Base-by-base conservation (phyloP, 2,888 invertebrate species). In the Lycocerus yunnanus region DNA sequence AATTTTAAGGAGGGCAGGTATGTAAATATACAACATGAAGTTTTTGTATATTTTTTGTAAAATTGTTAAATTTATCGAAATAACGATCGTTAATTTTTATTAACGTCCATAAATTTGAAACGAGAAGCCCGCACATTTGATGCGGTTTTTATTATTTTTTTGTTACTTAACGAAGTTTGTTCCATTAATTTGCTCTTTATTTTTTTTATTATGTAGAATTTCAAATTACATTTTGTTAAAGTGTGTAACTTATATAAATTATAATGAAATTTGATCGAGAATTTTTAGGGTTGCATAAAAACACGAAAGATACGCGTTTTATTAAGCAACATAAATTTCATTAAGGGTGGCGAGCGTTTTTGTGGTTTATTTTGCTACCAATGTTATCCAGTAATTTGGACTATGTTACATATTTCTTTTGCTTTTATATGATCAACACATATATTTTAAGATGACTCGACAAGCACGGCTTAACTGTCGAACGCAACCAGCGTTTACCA, bases 281-380 rank as follows among this genome's bases (percentile, higher is more conserved):
- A 69, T 75, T 75, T 59, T 66, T 43, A 43, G n/a, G 71, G 72
- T 58, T 72, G 66, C 66, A 67, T 72, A 72, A 69, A 71, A 75
- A 75, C 69, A 66, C 43, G 66, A n/a, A 60, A 63, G 59, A 60
- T 63, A 60, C 16, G 66, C 72, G 72, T 72, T 75, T 75, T 75
- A 75, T 75, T 75, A 75, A 75, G 69, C 67, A 60, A 69, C 75
- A 75, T 75, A 75, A 75, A 75, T 75, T 75, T 75, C 61, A 69
- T 70, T 68, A 75, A 75, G 74, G 68, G 75, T 75, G 72, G 59
- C 24, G 66, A 75, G 67, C 69, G 75, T 75, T 72, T 75, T 75
- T 75, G 75, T 14, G 69, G 72, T 75, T 66, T 66, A n/a, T 66
- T 61, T 61, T 43, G 67, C 72, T 66, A 63, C 68, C 59, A 18